Evolutionary conservation across 2,888 invertebrate species (phyloP), one percentile per base, ranked within the genome.

Genomic region (Platerodrilus igneus): DNA sequence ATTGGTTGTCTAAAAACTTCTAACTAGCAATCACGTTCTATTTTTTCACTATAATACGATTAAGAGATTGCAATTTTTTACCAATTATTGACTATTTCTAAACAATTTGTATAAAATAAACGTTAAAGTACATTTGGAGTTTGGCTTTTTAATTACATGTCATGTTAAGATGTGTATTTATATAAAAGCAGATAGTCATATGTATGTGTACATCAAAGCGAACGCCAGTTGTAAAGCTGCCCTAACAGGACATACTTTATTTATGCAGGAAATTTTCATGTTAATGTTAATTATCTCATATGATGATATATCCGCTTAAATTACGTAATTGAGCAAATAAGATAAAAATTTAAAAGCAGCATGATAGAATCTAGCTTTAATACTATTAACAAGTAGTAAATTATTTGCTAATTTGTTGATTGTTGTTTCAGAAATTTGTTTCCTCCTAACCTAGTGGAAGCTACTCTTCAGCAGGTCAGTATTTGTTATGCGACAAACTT

Each of bases 391-490:
- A n/a, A 9, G 8, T 21, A 15, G 13, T 28, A 28, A n/a, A 4
- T 3, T 28, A 8, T 15, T n/a, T 13, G 21, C 11, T 11, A 21
- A 10, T 22, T 21, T n/a, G 3, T 10, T 23, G 21, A 8, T 27
- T 36, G 13, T 6, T n/a, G n/a, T 78, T 80, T 44, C 77, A 90
- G 92, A 66, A 94, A 93, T 64, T 80, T 94, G 71, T 93, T 95
- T 63, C 91, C 93, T 16, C 89, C 90, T 55, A 94, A 94, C 71
- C 74, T 94, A 45, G 79, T 88, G 16, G 86, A 91, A 62, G 89
- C 93, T 7, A 84, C 88, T 49, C 80, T 91, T 58, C 77, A 81
- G 21, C 83, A 87, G 67, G 81, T 82, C 68, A 68, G 72, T 59
- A 23, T 37, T 11, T 33, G 29, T n/a, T n/a, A n/a, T n/a, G n/a